Base-by-base conservation (phyloP, 2,888 invertebrate species). In the Acleris cristana region DNA sequence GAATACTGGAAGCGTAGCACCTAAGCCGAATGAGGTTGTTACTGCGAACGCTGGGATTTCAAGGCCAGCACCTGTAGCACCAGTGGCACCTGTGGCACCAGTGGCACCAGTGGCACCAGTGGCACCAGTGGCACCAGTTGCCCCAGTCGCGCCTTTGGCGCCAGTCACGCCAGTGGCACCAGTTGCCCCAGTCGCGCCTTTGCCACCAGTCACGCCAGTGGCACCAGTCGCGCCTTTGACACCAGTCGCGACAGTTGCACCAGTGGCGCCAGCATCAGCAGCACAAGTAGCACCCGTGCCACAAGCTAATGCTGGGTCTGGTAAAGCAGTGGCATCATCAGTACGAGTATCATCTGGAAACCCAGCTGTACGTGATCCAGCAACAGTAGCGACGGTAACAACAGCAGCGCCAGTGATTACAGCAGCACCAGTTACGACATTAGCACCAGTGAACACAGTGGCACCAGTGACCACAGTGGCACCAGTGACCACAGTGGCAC, bases 1-100 rank as follows among this genome's bases (percentile, higher is more conserved):
- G 21, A 73, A 76, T 45, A 70, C 73, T 34, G 73, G 70, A 49
- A 49, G 26, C 48, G 19, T 67, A 19, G 26, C 52, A 18, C 57
- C 44, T 23, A 64, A 34, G 30, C 45, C n/a, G n/a, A n/a, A n/a
- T n/a, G n/a, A n/a, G n/a, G n/a, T n/a, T n/a, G n/a, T n/a, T n/a
- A n/a, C n/a, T 57, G 34, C 40, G 7, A 40, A 44, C 55, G 34
- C 18, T 40, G 55, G 40, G 40, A 18, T 21, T 7, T 44, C 16
- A 18, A 5, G 45, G n/a, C 45, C n/a, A 48, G 21, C 1, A 12
- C n/a, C 5, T 16, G 21, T 23, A 16, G 45, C 21, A 57, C 58
- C 45, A 26, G 26, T 21, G 2, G 44, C 44, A 26, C 48, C n/a
- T n/a, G n/a, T n/a, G n/a, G n/a, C n/a, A n/a, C n/a, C n/a, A n/a